A percentile compares a stretch with the other conserved stretches of the same genome.
Evolutionary conservation across 2,888 invertebrate genomes (phyloP).

Genomic region (Heteropelma amictum): DNA sequence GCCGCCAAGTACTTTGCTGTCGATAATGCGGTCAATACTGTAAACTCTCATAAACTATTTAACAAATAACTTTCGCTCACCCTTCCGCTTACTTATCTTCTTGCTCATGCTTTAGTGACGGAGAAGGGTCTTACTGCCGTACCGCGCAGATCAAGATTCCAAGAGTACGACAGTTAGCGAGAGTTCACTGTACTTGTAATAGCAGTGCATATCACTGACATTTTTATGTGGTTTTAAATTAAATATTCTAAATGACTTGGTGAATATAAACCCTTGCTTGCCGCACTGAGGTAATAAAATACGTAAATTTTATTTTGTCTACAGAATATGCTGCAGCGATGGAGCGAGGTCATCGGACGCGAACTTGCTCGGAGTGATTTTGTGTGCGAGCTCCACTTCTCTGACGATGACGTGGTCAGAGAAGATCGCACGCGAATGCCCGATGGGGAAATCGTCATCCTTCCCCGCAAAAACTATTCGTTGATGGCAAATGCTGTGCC

Average conservation of each 20-base stretch:
- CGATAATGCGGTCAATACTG: background rate
- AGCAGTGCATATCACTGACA: background rate
- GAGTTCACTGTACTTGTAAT: too few species aligned
- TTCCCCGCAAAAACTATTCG: background rate
- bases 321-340: conserved; percentile 14
- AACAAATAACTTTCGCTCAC: too few species aligned
- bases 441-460: background rate
- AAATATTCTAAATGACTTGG: background rate
- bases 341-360: conserved; percentile 14
- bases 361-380: background rate
- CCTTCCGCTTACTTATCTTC: too few species aligned
- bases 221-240: background rate
- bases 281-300: background rate
- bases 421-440: background rate
- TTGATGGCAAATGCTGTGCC: conserved; percentile 4
- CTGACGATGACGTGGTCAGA: background rate
- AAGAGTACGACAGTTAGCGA: too few species aligned
- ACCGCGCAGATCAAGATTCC: too few species aligned
- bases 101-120: too few species aligned
- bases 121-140: too few species aligned
- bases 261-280: background rate
- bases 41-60: too few species aligned
- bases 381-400: background rate
- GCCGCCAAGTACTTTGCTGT: background rate
- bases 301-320: background rate